Percentiles rank a stretch among this genome's conserved stretches.
Evolutionary conservation across 2,797 vertebrate genomes (phyloP).

Genomic region (Chiroxiphia lanceolata): DNA sequence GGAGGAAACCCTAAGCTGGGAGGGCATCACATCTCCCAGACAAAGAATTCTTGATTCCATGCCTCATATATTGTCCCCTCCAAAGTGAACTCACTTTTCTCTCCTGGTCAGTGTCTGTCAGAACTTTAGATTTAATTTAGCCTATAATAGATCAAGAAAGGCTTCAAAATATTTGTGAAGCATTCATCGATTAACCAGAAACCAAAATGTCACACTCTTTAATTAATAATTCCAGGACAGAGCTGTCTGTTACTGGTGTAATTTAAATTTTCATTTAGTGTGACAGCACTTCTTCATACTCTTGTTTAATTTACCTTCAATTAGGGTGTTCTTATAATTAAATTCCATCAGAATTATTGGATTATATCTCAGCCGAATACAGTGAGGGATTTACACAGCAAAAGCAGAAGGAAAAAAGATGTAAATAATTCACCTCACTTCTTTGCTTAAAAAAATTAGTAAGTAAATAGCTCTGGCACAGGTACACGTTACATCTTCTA

Average conservation of each 20-base stretch:
- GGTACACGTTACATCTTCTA: background rate
- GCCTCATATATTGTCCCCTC: background rate
- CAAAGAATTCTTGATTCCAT: background rate
- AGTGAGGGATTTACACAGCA: background rate
- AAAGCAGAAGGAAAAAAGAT: background rate
- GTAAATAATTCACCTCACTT: constrained; percentile 17
- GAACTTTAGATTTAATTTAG: background rate
- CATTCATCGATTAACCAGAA: constrained; percentile 24
- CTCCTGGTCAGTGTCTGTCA: background rate
- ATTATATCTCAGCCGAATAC: constrained; percentile 10
- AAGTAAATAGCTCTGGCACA: background rate
- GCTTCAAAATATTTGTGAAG: constrained; percentile 33
- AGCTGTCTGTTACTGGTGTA: constrained; percentile 13
- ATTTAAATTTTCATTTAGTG: constrained; percentile 47
- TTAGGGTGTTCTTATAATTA: constrained; percentile 53
- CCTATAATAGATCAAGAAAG: background rate
- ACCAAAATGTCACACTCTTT: constrained; percentile 12
- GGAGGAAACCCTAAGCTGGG: background rate
- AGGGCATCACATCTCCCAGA: background rate
- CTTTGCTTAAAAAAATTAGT: background rate
- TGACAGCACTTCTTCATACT: background rate
- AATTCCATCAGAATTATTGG: constrained; percentile 17
- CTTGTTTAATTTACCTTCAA: constrained; percentile 58
- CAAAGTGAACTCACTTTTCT: background rate
- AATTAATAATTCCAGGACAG: background rate